These are phyloP conservation scores for Steatornis caripensis DNA, from an alignment of 2,113 vertebrate genomes.

Conservation along the genomic window DNA sequence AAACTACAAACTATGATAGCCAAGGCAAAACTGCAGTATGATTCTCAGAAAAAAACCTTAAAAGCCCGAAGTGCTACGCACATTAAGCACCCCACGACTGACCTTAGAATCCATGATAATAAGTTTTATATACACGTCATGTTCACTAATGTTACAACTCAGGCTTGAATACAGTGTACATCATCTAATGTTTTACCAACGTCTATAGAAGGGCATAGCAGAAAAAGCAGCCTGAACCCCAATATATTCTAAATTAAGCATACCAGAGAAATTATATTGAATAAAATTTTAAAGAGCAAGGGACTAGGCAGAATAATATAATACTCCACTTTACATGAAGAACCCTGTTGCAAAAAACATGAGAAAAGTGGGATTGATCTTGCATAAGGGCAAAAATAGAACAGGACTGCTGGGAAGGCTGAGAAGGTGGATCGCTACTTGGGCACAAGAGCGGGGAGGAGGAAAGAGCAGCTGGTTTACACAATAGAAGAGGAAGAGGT, in stretches of 20 bases:
- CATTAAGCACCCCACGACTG: fast-evolving
- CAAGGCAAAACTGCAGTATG: neutral
- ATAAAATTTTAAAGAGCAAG: neutral
- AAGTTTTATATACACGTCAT: neutral
- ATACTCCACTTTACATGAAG: no score
- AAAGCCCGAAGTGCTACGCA: neutral
- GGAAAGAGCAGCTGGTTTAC: neutral
- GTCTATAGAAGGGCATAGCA: neutral
- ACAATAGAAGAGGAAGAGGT: neutral
- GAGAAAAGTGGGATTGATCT: neutral
- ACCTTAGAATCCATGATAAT: neutral
- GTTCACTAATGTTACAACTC: neutral
- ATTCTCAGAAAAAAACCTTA: neutral
- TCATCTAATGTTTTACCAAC: neutral
- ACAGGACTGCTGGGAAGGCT: neutral
- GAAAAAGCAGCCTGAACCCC: neutral
- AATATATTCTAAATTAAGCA: neutral
- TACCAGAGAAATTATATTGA: neutral
- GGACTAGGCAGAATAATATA: neutral
- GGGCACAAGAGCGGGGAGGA: neutral
- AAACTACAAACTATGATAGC: neutral
- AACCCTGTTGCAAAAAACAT: neutral
- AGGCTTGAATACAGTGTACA: neutral
- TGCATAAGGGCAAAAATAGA: neutral
- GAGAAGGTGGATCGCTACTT: neutral